These are phyloP conservation scores for Hystrix brachyura DNA, from an alignment of 2,113 vertebrate genomes.

Conservation along the genomic window DNA sequence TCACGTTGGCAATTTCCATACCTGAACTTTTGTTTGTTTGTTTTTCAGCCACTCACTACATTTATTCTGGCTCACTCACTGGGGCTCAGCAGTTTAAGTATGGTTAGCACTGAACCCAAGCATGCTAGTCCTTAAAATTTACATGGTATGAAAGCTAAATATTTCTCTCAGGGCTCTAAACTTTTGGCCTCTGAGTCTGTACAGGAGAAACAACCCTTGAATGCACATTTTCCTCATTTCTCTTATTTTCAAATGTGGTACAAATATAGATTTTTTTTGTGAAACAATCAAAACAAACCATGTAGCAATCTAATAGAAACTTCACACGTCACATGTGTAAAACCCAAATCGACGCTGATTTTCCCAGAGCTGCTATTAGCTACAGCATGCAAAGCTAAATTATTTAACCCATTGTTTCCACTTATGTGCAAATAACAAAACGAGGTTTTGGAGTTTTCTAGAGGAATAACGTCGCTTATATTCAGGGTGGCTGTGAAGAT, in stretches of 20 bases:
- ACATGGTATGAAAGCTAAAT: neutral
- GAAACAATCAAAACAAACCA: slow-evolving; percentile 3
- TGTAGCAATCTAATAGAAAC: neutral
- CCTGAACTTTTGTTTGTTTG: neutral
- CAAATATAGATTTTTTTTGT: neutral
- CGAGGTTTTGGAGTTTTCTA: neutral
- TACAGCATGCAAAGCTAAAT: neutral
- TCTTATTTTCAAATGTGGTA: slow-evolving; percentile 30
- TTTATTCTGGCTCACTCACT: neutral
- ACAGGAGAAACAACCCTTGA: neutral
- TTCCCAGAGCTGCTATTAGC: neutral
- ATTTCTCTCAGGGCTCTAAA: neutral
- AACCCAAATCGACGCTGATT: neutral
- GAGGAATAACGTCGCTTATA: neutral
- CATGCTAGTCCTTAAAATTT: neutral
- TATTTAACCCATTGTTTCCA: neutral
- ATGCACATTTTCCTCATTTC: neutral
- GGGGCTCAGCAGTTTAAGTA: neutral
- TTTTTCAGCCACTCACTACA: neutral
- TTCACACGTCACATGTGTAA: neutral
- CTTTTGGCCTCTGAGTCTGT: neutral
- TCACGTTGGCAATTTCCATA: neutral
- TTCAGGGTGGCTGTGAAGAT: neutral
- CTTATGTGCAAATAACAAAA: neutral
- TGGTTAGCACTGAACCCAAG: neutral